A percentile compares a stretch with the other conserved stretches of the same genome.
Evolutionary conservation across 2,888 invertebrate genomes (phyloP).

Genomic region (Ectobius pallidus): DNA sequence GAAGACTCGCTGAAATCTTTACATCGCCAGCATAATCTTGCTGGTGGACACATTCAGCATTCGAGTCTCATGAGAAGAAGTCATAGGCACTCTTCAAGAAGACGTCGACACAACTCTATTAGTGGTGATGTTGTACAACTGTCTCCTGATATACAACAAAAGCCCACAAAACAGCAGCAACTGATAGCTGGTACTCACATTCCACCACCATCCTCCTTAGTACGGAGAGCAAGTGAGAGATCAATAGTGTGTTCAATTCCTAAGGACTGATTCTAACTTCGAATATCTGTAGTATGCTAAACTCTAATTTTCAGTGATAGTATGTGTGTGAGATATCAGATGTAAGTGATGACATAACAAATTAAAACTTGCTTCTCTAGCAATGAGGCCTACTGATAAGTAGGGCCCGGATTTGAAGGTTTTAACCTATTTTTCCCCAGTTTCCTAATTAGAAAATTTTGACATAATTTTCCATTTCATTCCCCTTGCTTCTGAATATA

Average conservation of each 20-base stretch:
- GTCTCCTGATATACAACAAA: slow-evolving; percentile 14
- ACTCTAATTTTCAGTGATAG: too few species aligned
- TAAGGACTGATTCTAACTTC: slow-evolving; percentile 11
- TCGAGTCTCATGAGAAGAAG: background rate
- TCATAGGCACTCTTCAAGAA: background rate
- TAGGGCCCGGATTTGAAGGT: too few species aligned
- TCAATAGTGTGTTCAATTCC: background rate
- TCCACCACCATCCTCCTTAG: background rate
- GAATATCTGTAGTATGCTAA: too few species aligned
- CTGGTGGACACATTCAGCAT: slow-evolving; percentile 15
- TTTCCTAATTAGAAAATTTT: too few species aligned
- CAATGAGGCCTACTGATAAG: too few species aligned
- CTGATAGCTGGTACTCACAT: background rate
- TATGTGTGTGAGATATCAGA: too few species aligned
- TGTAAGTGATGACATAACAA: too few species aligned
- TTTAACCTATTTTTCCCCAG: too few species aligned
- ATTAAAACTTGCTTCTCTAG: too few species aligned
- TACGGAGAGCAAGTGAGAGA: slow-evolving; percentile 20
- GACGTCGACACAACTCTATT: slow-evolving; percentile 33
- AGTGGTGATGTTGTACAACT: slow-evolving; percentile 11
- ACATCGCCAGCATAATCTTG: slow-evolving; percentile 52
- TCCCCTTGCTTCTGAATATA: too few species aligned
- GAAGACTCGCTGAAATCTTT: slow-evolving; percentile 80
- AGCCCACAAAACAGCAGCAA: slow-evolving; percentile 14
- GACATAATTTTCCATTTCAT: too few species aligned